Evolutionary conservation across 1,140 invertebrate genomes (phyloP).

Genomic region (Palaemon carinicauda): DNA sequence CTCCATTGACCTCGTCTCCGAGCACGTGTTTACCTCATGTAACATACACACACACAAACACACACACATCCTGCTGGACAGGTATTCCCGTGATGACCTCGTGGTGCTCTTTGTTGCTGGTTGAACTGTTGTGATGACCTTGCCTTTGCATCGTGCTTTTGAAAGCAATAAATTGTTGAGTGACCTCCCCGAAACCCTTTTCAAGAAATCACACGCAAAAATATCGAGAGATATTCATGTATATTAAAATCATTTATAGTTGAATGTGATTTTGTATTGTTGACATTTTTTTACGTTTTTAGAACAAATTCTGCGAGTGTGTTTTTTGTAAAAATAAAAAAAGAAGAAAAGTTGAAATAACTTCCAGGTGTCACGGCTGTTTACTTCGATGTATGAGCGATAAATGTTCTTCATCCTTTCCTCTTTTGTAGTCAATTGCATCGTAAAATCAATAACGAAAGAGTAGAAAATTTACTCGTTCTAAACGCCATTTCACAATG

Average conservation of each 20-base stretch:
- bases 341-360: not conserved
- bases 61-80: not conserved
- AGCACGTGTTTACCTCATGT: not conserved
- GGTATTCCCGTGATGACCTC: not conserved
- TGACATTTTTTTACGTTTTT: not conserved
- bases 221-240: not conserved
- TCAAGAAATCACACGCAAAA: not conserved
- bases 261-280: not conserved
- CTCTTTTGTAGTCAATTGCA: not conserved
- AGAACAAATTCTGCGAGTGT: not conserved
- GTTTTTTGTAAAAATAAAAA: too few species aligned
- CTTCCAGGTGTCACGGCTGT: not conserved
- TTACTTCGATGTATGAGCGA: not conserved
- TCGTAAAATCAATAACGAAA: too few species aligned
- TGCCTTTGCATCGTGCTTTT: not conserved
- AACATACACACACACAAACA: not conserved
- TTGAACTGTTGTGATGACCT: conserved; percentile 6
- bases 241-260: not conserved
- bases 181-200: not conserved
- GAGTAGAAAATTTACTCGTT: too few species aligned
- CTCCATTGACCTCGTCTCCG: not conserved
- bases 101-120: not conserved
- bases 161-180: not conserved
- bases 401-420: not conserved
- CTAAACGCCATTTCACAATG: too few species aligned